Conservation (phyloP, 2,113 vertebrate species). For the Alligator mississippiensis region DNA sequence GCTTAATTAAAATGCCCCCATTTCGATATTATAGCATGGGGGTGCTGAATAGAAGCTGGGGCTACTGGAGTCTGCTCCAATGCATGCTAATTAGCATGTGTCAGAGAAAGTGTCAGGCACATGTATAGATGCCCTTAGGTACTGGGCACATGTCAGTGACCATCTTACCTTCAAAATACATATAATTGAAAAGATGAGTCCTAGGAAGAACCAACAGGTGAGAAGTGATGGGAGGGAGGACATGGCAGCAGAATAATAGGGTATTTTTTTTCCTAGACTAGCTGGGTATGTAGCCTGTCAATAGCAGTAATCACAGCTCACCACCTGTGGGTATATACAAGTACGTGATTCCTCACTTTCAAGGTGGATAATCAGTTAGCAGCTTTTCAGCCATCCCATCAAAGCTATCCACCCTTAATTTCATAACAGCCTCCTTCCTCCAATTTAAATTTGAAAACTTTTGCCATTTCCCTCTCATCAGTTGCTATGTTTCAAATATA, state of each 20-base stretch:
- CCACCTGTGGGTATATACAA: background rate
- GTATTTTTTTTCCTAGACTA: background rate
- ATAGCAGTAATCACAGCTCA: background rate
- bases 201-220: background rate
- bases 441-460: background rate
- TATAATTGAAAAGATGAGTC: background rate
- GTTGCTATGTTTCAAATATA: background rate
- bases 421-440: background rate
- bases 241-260: background rate
- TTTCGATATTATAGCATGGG: too few relatives aligned
- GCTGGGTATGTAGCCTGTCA: background rate
- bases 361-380: background rate
- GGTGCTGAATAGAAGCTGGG: too few relatives aligned
- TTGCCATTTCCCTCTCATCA: background rate
- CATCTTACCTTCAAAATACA: background rate
- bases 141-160: background rate
- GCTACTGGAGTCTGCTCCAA: too few relatives aligned
- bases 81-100: too few relatives aligned
- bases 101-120: background rate
- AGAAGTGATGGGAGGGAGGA: background rate
- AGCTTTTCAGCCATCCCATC: background rate
- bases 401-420: background rate
- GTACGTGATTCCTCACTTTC: background rate
- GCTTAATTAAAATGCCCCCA: too few relatives aligned
- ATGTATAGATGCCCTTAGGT: accelerated